These are phyloP conservation scores for Mesoligia furuncula DNA, from an alignment of 2,888 invertebrate genomes.

Conservation along the genomic window DNA sequence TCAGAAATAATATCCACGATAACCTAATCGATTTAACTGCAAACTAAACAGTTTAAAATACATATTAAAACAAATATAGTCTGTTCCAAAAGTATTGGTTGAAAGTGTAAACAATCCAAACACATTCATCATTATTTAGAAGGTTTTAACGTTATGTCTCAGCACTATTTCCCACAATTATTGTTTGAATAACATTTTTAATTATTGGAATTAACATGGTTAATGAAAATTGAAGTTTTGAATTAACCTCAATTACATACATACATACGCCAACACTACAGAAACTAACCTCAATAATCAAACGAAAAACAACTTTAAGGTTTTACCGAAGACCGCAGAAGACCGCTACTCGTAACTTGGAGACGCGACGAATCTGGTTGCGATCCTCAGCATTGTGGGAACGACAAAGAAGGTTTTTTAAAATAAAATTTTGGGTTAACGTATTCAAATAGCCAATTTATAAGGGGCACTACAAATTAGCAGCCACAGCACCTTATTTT, in stretches of 20 bases:
- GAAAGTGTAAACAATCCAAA: neutral
- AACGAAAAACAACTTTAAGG: neutral
- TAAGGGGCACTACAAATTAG: no score
- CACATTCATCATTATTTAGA: no score
- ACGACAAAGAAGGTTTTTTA: neutral
- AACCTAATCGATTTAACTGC: constrained; percentile 34
- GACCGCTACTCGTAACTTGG: neutral
- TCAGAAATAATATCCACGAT: constrained; percentile 24
- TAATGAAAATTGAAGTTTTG: no score
- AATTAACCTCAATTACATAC: neutral
- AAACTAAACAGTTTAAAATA: constrained; percentile 24
- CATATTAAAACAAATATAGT: neutral
- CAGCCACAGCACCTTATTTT: neutral
- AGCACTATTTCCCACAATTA: neutral
- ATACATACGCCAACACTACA: neutral
- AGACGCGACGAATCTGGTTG: neutral
- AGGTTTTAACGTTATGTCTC: neutral
- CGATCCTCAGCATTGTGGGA: neutral
- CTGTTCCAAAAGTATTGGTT: neutral
- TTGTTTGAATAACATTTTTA: neutral
- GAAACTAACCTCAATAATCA: neutral
- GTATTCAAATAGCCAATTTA: neutral
- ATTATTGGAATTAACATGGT: neutral
- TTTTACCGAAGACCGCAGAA: neutral
- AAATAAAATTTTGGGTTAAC: neutral